phyloP scores from a whole-genome alignment of 2,113 vertebrate species.

The Microtus oregoni region DNA sequence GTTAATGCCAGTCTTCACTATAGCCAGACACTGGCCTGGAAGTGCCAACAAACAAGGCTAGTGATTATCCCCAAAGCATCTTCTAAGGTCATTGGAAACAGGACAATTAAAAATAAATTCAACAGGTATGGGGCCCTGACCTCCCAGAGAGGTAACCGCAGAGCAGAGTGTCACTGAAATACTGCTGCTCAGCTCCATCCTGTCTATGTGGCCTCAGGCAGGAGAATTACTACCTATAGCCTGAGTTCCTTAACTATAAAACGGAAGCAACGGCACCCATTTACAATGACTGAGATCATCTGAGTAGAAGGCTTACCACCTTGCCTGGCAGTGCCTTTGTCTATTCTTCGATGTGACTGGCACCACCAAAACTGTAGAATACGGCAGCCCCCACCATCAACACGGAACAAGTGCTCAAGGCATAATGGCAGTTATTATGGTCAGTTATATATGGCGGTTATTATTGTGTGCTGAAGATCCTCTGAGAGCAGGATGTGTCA shows the following conservation, averaged over 20 bases:
- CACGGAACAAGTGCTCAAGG: accelerated
- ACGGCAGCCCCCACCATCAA: not conserved
- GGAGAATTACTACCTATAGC: not conserved
- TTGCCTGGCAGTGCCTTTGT: not conserved
- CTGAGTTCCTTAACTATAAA: not conserved
- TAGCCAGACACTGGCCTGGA: not conserved
- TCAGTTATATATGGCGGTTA: too few relatives aligned
- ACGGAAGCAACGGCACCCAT: not conserved
- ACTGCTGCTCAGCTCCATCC: not conserved
- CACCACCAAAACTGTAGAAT: accelerated
- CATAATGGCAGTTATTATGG: accelerated
- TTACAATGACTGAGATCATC: not conserved
- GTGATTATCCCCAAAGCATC: not conserved
- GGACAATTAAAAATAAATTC: not conserved
- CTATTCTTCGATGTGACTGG: not conserved
- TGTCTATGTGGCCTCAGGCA: not conserved
- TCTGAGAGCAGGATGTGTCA: not conserved
- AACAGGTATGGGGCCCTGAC: not conserved
- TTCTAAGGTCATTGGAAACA: not conserved
- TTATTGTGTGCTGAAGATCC: too few relatives aligned
- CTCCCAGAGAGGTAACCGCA: too few relatives aligned
- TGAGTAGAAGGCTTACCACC: not conserved
- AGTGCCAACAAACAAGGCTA: not conserved
- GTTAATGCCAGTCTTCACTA: not conserved
- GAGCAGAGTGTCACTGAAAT: not conserved